Conservation (phyloP, 37 sponge, comb jelly and placozoan genomes). For the Geodia barretti region DNA sequence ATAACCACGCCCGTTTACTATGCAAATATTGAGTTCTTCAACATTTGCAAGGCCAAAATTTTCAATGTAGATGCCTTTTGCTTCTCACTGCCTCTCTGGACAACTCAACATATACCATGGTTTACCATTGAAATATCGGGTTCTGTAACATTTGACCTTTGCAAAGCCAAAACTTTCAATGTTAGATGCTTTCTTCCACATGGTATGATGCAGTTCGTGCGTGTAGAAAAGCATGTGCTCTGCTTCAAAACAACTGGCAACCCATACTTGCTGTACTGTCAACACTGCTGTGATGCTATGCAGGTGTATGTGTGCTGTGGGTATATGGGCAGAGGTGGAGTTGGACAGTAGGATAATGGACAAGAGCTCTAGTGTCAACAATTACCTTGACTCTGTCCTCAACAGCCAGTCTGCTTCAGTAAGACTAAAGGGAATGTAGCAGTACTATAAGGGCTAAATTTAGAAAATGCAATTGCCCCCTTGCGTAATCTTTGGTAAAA, state of each 20-base stretch:
- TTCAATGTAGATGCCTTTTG: too few species aligned
- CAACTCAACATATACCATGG: not conserved
- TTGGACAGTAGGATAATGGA: not conserved
- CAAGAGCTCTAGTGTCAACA: not conserved
- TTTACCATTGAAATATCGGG: not conserved
- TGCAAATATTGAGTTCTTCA: not conserved
- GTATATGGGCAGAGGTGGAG: constrained; percentile 2
- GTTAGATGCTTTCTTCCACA: too few species aligned
- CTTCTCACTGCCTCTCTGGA: too few species aligned
- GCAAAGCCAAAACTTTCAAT: too few species aligned
- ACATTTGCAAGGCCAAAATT: not conserved
- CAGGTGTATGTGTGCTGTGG: not conserved
- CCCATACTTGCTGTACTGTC: too few species aligned
- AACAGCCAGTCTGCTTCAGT: not conserved
- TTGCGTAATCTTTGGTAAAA: too few species aligned
- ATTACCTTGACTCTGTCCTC: not conserved
- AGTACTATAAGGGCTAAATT: too few species aligned
- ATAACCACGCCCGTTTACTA: too few species aligned
- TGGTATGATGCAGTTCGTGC: too few species aligned
- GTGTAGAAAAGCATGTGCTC: not conserved
- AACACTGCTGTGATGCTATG: not conserved
- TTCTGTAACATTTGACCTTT: too few species aligned
- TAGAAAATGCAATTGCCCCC: too few species aligned
- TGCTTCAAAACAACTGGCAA: not conserved
- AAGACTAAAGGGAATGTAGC: too few species aligned